Evolutionary conservation across 2,797 vertebrate genomes (phyloP), one percentile per base, ranked within the genome.

Genomic region (Fistularia commersonii): DNA sequence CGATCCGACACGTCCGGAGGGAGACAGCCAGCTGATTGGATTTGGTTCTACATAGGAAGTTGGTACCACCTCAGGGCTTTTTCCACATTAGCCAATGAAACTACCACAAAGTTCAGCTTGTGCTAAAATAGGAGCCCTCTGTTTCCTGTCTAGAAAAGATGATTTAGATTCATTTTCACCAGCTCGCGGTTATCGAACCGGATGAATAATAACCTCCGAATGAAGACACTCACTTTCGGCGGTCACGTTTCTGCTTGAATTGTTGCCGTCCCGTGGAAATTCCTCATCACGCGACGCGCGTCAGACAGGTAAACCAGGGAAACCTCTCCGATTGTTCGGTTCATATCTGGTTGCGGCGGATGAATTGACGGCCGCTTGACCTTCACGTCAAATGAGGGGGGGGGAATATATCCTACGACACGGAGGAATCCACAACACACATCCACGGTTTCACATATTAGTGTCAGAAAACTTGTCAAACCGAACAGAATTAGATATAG

Each of bases 1-100:
- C 64, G 87, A 89, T 90, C 81, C 49, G 54, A 72, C 72, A 57
- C 47, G 47, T 81, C 67, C 60, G 37, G 69, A 72, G 76, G 68
- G 72, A 85, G 66, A 61, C 75, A 77, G 68, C 58, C 65, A 83
- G 77, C 69, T 32, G 61, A 71, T 90, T 80, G 81, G 77, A 91
- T 89, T 86, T 74, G 66, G 79, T 82, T 84, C 75, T 81, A 72
- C 79, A 85, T 70, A 81, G 84, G 80, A 84, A 87, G 74, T 66
- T 61, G 44, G n/a, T 57, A 60, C 45, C 33, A 76, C 89, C 81
- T 61, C 45, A 12, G 84, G 89, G 41, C 64, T 83, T 89, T 90
- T 91, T 91, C 90, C 89, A 91, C 87, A 89, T 91, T 89, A 87
- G 57, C 77, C 77, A 79, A 79, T 79, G 65, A 87, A 82, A 81